These are phyloP conservation scores for Stichodactyla helianthus DNA, from an alignment of 64 coral and sea anemone genomes.

Conservation along the genomic window DNA sequence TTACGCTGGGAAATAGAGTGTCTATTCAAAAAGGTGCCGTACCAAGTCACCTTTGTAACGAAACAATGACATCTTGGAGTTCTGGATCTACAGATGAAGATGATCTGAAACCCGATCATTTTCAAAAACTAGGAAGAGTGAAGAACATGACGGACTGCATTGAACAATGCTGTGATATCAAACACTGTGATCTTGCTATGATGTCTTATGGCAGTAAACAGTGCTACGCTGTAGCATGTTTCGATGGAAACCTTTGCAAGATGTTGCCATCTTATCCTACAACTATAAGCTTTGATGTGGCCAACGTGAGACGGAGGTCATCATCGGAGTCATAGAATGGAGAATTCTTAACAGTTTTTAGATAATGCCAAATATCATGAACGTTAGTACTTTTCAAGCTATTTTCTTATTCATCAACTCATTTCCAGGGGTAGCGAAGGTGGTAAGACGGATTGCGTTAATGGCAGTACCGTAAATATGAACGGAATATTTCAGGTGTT, in stretches of 20 bases:
- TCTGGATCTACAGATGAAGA: background rate
- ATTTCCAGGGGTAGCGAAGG: no score
- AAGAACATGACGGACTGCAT: slow-evolving; percentile 70
- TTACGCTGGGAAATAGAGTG: background rate
- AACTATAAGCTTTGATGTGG: slow-evolving; percentile 71
- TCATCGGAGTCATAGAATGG: background rate
- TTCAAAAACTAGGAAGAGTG: slow-evolving; percentile 68
- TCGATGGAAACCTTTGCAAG: slow-evolving; percentile 80
- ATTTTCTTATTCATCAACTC: background rate
- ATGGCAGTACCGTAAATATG: no score
- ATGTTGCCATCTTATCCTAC: slow-evolving; percentile 89
- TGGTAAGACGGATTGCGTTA: no score
- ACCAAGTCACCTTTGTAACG: background rate
- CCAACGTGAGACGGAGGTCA: slow-evolving; percentile 38
- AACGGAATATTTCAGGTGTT: no score
- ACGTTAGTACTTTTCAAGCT: no score
- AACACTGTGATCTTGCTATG: slow-evolving; percentile 80
- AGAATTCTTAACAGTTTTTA: no score
- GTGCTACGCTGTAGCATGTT: slow-evolving; percentile 82
- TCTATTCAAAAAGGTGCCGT: background rate
- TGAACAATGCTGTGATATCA: slow-evolving; percentile 60
- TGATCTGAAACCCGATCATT: slow-evolving; percentile 64
- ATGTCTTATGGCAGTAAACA: slow-evolving; percentile 82
- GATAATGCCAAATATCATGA: no score
- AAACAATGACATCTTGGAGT: background rate